Conservation (phyloP, 2,113 vertebrate species). For the Entelurus aequoreus region DNA sequence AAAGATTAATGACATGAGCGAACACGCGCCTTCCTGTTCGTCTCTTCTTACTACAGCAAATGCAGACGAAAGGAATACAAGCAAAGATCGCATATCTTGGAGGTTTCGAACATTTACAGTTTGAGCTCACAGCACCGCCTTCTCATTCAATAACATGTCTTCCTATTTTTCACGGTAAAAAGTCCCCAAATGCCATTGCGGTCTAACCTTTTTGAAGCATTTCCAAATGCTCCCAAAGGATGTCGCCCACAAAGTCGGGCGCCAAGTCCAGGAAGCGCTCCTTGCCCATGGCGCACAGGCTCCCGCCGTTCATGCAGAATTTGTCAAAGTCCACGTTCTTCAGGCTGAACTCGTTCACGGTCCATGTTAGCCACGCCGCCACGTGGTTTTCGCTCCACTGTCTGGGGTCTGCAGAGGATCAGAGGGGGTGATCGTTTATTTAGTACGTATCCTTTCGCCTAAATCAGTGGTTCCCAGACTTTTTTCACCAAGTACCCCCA, state of each 20-base stretch:
- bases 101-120: not conserved
- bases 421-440: not conserved
- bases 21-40: conserved; percentile 57
- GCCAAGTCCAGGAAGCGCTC: conserved; percentile 96
- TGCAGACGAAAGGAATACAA: conserved; percentile 23
- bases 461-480: too few species aligned
- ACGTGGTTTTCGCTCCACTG: conserved; percentile 95
- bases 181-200: not conserved
- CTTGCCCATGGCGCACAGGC: conserved; percentile 90
- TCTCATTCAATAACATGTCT: too few species aligned
- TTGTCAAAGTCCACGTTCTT: conserved; percentile 96
- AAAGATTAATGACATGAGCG: conserved; percentile 64
- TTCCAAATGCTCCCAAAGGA: conserved; percentile 98
- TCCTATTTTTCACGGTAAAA: not conserved
- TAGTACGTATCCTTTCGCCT: not conserved
- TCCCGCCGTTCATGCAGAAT: conserved; percentile 91
- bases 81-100: conserved; percentile 2
- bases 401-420: conserved; percentile 79
- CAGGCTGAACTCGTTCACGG: conserved; percentile 95
- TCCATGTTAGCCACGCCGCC: conserved; percentile 94
- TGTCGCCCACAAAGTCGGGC: conserved; percentile 97
- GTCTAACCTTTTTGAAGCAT: conserved; percentile 95
- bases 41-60: conserved; percentile 50
- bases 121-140: not conserved
- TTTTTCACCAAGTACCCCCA: too few species aligned